Evolutionary conservation across 2,888 invertebrate species (phyloP).

Genomic region (Pseudolycoriella hygida): DNA sequence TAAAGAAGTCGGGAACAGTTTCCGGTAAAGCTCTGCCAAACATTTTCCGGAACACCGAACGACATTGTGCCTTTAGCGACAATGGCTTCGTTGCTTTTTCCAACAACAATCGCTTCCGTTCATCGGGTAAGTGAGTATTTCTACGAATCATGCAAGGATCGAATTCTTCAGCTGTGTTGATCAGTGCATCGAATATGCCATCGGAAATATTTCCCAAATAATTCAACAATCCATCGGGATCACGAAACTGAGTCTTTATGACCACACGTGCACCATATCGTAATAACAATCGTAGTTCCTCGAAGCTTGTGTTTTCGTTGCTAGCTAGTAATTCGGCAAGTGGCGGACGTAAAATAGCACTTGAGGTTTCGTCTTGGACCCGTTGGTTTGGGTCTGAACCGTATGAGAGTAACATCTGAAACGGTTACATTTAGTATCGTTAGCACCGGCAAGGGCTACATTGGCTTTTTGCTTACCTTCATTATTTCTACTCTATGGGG

Average conservation of each 20-base stretch:
- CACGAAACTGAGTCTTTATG: slow-evolving; percentile 67
- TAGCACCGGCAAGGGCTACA: neutral
- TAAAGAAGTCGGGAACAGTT: slow-evolving; percentile 11
- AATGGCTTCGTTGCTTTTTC: slow-evolving; percentile 48
- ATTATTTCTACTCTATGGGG: slow-evolving; percentile 46
- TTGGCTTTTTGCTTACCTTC: slow-evolving; percentile 20
- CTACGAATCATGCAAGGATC: slow-evolving; percentile 64
- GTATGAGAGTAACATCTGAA: slow-evolving; percentile 44
- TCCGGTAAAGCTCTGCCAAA: slow-evolving; percentile 11
- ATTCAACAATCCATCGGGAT: slow-evolving; percentile 68
- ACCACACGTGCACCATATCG: slow-evolving; percentile 58
- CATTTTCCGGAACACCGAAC: slow-evolving; percentile 11
- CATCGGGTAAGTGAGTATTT: slow-evolving; percentile 43
- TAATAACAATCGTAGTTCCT: slow-evolving; percentile 49
- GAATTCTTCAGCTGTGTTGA: slow-evolving; percentile 60
- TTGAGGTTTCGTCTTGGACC: slow-evolving; percentile 55
- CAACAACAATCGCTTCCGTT: slow-evolving; percentile 46
- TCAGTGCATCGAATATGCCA: slow-evolving; percentile 43
- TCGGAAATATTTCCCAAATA: slow-evolving; percentile 47
- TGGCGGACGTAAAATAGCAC: slow-evolving; percentile 51
- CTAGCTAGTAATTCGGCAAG: slow-evolving; percentile 69
- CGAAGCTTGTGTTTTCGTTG: slow-evolving; percentile 45
- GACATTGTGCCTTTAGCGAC: slow-evolving; percentile 39
- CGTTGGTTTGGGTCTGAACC: slow-evolving; percentile 62
- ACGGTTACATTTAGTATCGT: slow-evolving; percentile 1